Percentiles rank a stretch among this genome's conserved stretches.
Conservation (phyloP, 2,797 vertebrate genomes). For the Darevskia mixta region DNA sequence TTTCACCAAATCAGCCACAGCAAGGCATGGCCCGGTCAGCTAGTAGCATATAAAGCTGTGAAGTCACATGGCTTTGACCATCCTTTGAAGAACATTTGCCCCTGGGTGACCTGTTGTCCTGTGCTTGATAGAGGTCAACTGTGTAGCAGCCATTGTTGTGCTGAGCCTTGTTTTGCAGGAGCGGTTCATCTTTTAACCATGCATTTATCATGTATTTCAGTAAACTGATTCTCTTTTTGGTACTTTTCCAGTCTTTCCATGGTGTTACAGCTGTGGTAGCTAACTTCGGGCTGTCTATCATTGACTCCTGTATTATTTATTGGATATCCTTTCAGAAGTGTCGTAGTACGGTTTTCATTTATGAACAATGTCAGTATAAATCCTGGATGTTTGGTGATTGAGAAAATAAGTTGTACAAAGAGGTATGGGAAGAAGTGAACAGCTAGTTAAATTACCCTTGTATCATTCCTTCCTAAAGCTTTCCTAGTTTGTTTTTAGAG, state of each 20-base stretch:
- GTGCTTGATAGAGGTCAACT: not conserved
- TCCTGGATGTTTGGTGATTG: not conserved
- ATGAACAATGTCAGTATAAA: conserved; percentile 10
- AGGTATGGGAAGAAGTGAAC: not conserved
- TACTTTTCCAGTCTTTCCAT: conserved; percentile 87
- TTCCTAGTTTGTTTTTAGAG: not conserved
- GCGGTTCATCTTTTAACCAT: not conserved
- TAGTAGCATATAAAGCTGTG: not conserved
- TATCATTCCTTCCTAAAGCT: not conserved
- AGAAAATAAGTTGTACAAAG: not conserved
- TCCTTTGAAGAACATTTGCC: not conserved
- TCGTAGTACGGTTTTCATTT: conserved; percentile 22
- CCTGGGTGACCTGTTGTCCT: not conserved
- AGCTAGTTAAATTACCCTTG: not conserved
- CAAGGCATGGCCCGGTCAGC: too few relatives aligned
- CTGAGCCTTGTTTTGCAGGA: not conserved
- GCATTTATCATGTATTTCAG: conserved; percentile 21
- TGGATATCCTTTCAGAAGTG: conserved; percentile 94
- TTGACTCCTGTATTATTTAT: conserved; percentile 96
- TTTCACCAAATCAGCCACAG: too few relatives aligned
- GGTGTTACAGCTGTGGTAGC: conserved; percentile 87
- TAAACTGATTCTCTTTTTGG: conserved; percentile 51
- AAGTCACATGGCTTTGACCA: not conserved
- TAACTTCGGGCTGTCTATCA: conserved; percentile 91
- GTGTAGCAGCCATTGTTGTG: not conserved